phyloP scores from a whole-genome alignment of 2,797 vertebrate genomes.

The Macropus fuliginosus region DNA sequence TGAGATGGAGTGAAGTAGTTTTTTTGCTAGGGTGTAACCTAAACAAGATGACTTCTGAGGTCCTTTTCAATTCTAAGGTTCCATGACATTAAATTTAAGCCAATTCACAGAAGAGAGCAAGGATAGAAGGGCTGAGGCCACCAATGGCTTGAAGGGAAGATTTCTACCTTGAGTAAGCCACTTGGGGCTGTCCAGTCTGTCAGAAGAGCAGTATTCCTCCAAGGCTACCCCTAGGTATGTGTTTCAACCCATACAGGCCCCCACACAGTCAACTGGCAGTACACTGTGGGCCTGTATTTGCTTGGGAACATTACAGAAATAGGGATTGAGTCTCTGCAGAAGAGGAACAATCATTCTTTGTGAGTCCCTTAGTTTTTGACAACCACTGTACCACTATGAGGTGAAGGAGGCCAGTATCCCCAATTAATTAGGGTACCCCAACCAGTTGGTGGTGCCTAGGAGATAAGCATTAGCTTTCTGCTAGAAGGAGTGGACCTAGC shows the following conservation, averaged over 20 bases:
- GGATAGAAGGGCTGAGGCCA: background rate
- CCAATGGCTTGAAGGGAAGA: background rate
- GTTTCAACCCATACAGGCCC: background rate
- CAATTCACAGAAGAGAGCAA: background rate
- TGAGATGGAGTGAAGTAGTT: background rate
- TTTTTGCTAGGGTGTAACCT: background rate
- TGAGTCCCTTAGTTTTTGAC: background rate
- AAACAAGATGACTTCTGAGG: background rate
- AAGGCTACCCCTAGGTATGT: background rate
- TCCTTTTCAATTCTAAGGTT: background rate
- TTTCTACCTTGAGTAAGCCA: background rate
- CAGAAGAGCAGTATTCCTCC: background rate
- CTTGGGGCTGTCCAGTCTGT: background rate
- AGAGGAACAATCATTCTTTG: background rate
- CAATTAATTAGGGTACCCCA: background rate
- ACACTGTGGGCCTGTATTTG: background rate
- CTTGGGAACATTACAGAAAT: background rate
- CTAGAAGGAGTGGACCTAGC: background rate
- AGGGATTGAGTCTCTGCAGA: background rate
- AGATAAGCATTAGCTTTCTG: background rate
- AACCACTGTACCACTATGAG: background rate
- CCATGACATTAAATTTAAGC: background rate
- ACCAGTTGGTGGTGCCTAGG: background rate
- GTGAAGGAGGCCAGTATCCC: background rate
- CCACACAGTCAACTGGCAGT: background rate